phyloP scores from a whole-genome alignment of 2,113 vertebrate genomes.

The Myanophis thanlyinensis region DNA sequence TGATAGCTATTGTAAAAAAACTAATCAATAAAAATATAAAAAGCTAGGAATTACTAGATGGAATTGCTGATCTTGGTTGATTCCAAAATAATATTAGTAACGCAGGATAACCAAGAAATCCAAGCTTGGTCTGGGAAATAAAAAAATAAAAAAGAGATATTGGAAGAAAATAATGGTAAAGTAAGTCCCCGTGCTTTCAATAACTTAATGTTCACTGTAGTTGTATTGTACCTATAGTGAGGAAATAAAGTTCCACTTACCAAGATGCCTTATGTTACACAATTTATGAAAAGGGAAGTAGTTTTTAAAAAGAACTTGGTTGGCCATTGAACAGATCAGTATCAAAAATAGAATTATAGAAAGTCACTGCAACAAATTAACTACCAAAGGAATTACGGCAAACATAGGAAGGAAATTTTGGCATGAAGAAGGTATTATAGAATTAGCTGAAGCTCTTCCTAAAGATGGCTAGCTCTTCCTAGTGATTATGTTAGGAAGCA shows the following conservation, averaged over 20 bases:
- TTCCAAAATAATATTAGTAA: not conserved
- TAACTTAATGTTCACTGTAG: not conserved
- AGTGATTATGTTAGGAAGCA: not conserved
- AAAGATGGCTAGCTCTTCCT: not conserved
- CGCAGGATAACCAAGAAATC: not conserved
- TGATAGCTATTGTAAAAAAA: not conserved
- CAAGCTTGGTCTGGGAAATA: not conserved
- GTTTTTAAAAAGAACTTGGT: not conserved
- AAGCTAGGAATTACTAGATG: not conserved
- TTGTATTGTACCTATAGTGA: not conserved
- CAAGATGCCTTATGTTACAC: not conserved
- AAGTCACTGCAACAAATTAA: not conserved
- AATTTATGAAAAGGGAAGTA: not conserved
- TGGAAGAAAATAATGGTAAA: not conserved
- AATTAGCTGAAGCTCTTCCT: not conserved
- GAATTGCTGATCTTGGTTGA: not conserved
- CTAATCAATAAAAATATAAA: not conserved
- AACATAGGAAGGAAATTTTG: not conserved
- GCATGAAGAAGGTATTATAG: not conserved
- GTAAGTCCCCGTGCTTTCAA: not conserved
- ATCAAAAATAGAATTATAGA: not conserved
- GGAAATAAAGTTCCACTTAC: not conserved
- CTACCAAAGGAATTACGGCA: not conserved
- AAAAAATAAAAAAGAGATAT: not conserved
- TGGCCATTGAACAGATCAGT: not conserved